Base-by-base conservation (phyloP, 92 coral and sea anemone genomes). In the Pocillopora meandrina region DNA sequence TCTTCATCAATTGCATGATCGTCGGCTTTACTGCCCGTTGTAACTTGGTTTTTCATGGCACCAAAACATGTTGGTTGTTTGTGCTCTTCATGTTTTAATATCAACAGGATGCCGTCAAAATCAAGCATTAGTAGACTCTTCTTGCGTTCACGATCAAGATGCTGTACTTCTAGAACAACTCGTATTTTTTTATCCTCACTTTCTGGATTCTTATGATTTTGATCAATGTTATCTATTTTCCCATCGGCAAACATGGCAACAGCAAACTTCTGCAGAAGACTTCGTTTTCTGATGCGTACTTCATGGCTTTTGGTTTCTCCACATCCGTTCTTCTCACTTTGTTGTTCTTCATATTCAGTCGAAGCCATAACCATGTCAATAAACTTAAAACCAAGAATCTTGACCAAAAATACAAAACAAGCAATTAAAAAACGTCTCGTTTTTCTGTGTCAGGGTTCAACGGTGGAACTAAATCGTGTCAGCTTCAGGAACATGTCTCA, bases 91-190 rank as follows among this genome's bases (percentile, higher is more conserved):
- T 57, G 79, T 9, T 23, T 14, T 23, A 19, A 14, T 19, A 15
- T 49, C 8, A 31, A 21, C 1, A 79, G 9, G 16, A 79, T 73
- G 12, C 73, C 74, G 55, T 65, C 63, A 10, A 64, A 52, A 21
- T 49, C 14, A 52, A 73, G 83, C 72, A 79, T 13, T 5, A 55
- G 23, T 13, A 64, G 68, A 59, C 83, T 65, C 64, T 23, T 65
- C 11, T 79, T 79, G 13, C 83, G 83, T 12, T 79, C 83, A 17
- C 59, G 74, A 26, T 66, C 65, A 26, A 69, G 31, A 13, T 69
- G 26, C 19, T 69, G 73, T 34, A 69, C 49, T 69, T 16, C 56
- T 34, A 5, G 10, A 69, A 13, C n/a, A 47, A 69, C 13, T 10
- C 31, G 52, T 0, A 7, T 1, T 34, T 17, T 69, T 69, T 11